Percentiles rank a stretch among this genome's conserved stretches.
Evolutionary conservation across 92 coral and sea anemone species (phyloP).

Genomic region (Hydrozoanthus gracilis): DNA sequence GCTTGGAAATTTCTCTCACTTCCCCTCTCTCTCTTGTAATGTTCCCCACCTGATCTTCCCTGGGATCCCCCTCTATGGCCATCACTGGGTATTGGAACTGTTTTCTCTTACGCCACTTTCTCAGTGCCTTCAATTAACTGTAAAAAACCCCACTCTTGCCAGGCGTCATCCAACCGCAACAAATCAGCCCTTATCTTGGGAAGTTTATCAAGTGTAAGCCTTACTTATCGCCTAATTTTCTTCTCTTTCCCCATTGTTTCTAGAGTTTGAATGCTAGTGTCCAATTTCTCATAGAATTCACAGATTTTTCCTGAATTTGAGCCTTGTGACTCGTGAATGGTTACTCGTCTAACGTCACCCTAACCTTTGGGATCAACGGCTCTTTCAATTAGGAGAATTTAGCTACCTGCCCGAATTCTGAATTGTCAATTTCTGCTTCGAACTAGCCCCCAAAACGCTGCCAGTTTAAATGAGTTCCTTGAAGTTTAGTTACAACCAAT

Average conservation of each 20-base stretch:
- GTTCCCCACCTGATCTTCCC: too few relatives aligned
- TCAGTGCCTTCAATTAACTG: too few relatives aligned
- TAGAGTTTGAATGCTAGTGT: constrained; percentile 32
- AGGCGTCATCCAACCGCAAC: too few relatives aligned
- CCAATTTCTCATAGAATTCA: constrained; percentile 50
- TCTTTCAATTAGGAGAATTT: constrained; percentile 57
- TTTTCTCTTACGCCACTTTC: constrained; percentile 21
- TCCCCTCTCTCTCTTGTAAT: too few relatives aligned
- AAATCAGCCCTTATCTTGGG: too few relatives aligned
- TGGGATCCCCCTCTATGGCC: too few relatives aligned
- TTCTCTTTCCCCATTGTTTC: constrained; percentile 46
- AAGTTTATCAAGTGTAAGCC: too few relatives aligned
- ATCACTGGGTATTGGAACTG: too few relatives aligned
- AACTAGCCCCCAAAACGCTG: constrained; percentile 53
- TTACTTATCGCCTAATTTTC: constrained; percentile 39
- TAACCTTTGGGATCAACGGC: too few relatives aligned
- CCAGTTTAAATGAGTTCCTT: constrained; percentile 26
- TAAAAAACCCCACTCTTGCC: too few relatives aligned
- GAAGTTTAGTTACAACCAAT: constrained; percentile 34
- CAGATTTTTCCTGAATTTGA: constrained; percentile 43
- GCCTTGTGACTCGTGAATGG: constrained; percentile 30
- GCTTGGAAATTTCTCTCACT: too few relatives aligned
- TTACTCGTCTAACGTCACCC: constrained; percentile 44
- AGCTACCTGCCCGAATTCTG: constrained; percentile 46
- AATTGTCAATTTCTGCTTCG: constrained; percentile 55